These are phyloP conservation scores for Corvus cornix DNA, from an alignment of 2,113 vertebrate genomes.

Conservation along the genomic window DNA sequence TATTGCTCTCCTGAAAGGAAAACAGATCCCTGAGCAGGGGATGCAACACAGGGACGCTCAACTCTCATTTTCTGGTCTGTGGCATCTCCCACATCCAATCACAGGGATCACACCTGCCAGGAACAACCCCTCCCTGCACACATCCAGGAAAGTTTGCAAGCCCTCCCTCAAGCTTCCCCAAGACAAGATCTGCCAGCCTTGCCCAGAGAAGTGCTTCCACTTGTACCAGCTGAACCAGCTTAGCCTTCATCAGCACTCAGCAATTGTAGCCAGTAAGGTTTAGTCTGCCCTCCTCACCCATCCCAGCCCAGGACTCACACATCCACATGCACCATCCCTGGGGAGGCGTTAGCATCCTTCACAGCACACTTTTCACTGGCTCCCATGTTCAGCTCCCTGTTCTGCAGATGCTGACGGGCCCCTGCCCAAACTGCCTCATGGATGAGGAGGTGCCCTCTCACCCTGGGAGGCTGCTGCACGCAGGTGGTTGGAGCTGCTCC, in stretches of 20 bases:
- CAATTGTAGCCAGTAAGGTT: background rate
- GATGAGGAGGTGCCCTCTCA: background rate
- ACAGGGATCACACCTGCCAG: background rate
- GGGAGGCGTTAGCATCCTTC: background rate
- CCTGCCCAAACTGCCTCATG: fast-evolving
- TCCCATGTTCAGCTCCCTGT: background rate
- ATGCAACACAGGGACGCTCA: background rate
- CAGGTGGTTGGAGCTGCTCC: background rate
- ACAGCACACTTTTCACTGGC: background rate
- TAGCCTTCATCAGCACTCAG: background rate
- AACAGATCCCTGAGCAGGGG: background rate
- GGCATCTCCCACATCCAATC: background rate
- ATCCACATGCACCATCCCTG: background rate
- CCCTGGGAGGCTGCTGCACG: background rate
- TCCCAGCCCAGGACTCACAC: background rate
- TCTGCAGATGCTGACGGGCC: background rate
- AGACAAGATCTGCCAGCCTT: background rate
- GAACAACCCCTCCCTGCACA: background rate
- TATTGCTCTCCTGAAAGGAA: background rate
- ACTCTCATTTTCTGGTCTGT: background rate
- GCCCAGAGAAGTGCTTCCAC: background rate
- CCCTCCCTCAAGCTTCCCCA: background rate
- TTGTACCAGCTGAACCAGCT: background rate
- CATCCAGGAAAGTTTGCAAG: background rate
- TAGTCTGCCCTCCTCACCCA: background rate